Conservation (phyloP, 2,888 invertebrate species). For the Apotomis betuletana region DNA sequence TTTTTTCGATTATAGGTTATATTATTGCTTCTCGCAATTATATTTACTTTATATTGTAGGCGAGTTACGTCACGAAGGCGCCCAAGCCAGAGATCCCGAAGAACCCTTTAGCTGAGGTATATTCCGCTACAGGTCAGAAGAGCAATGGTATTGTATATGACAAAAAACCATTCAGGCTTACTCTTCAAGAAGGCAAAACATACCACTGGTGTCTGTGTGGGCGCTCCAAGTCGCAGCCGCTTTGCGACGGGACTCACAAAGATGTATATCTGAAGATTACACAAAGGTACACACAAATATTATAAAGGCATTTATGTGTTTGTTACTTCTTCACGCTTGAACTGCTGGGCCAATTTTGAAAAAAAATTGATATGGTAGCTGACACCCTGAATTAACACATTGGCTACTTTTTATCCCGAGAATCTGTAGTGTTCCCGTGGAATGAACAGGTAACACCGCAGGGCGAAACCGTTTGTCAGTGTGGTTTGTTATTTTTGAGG, state of each 20-base stretch:
- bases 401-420: no score
- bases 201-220: slow-evolving; percentile 98
- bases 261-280: slow-evolving; percentile 88
- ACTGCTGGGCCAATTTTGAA: no score
- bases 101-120: slow-evolving; percentile 85
- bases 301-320: no score
- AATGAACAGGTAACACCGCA: no score
- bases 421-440: no score
- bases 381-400: no score
- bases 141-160: slow-evolving; percentile 92
- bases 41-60: slow-evolving; percentile 49
- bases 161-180: slow-evolving; percentile 93
- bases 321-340: no score
- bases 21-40: slow-evolving; percentile 1
- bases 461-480: no score
- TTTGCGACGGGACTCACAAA: slow-evolving; percentile 97
- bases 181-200: slow-evolving; percentile 88
- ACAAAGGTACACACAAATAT: slow-evolving; percentile 77
- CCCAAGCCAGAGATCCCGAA: slow-evolving; percentile 85
- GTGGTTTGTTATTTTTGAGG: no score
- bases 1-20: slow-evolving; percentile 19
- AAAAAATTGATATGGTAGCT: no score
- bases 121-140: slow-evolving; percentile 85
- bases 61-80: slow-evolving; percentile 67
- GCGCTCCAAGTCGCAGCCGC: slow-evolving; percentile 94